phyloP scores from a whole-genome alignment of 2,113 vertebrate species.

The Hippocampus barbouri region DNA sequence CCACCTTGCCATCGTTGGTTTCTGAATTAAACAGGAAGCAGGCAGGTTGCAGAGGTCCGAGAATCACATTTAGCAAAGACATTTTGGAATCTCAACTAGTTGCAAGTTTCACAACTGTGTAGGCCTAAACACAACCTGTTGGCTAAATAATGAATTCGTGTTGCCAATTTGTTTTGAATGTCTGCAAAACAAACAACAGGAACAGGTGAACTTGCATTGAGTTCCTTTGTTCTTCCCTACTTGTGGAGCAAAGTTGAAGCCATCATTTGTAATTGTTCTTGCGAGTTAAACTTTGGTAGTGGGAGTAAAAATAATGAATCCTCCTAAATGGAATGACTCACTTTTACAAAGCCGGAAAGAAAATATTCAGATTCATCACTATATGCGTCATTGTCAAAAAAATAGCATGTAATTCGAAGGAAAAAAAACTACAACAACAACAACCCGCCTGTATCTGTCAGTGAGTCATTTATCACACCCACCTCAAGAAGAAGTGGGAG shows the following conservation, averaged over 20 bases:
- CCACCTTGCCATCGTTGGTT: not conserved
- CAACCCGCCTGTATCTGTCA: not conserved
- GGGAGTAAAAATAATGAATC: slow-evolving; percentile 1
- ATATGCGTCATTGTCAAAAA: not conserved
- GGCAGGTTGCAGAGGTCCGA: not conserved
- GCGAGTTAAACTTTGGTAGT: not conserved
- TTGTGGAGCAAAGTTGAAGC: slow-evolving; percentile 15
- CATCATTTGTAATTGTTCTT: not conserved
- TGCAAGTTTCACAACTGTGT: not conserved
- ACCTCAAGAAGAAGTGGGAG: slow-evolving; percentile 24
- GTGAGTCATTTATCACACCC: slow-evolving; percentile 3
- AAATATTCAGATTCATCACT: not conserved
- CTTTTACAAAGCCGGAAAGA: not conserved
- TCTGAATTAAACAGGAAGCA: slow-evolving; percentile 4
- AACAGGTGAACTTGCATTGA: not conserved
- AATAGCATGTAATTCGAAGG: not conserved
- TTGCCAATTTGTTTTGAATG: not conserved
- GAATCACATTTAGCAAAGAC: not conserved
- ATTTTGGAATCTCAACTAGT: not conserved
- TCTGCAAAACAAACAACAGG: not conserved
- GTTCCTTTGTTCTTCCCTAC: not conserved
- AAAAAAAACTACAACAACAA: not conserved
- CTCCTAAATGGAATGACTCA: not conserved
- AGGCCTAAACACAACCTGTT: not conserved
- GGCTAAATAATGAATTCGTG: not conserved